These are phyloP conservation scores for Mythimna ferrago DNA, from an alignment of 2,888 invertebrate genomes.

Conservation along the genomic window DNA sequence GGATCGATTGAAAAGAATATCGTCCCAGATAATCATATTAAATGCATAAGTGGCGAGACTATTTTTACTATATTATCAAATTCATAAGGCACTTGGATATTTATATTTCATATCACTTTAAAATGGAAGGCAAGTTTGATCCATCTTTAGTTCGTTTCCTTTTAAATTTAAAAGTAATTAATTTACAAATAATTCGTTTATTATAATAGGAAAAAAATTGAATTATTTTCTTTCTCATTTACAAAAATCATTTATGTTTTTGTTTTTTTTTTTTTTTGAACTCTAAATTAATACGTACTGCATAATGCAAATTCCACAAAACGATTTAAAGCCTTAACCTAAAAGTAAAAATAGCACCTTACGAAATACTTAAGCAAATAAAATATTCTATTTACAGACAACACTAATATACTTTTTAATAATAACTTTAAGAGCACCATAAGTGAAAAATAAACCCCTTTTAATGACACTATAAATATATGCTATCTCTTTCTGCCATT, in stretches of 20 bases:
- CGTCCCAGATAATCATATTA: constrained; percentile 2
- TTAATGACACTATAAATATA: constrained; percentile 11
- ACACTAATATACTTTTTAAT: constrained; percentile 63
- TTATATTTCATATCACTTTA: background rate
- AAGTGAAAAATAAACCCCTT: constrained; percentile 33
- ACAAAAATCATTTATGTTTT: background rate
- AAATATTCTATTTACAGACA: constrained; percentile 68
- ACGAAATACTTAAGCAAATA: constrained; percentile 58
- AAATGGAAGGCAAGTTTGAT: background rate
- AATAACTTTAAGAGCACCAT: constrained; percentile 65
- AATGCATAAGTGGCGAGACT: constrained; percentile 19
- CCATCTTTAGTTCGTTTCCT: background rate
- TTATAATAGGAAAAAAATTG: no score
- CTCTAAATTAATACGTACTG: background rate
- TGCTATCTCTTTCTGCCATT: constrained; percentile 22
- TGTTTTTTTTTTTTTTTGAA: background rate
- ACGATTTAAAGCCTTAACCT: constrained; percentile 57
- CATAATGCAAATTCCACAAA: constrained; percentile 48
- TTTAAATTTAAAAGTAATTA: constrained; percentile 15
- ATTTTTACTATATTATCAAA: background rate
- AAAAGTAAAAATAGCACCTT: constrained; percentile 68
- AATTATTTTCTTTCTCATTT: background rate
- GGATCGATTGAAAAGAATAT: no score
- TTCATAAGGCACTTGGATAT: constrained; percentile 10
- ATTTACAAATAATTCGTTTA: background rate